A percentile compares a stretch with the other conserved stretches of the same genome.
Evolutionary conservation across 2,113 vertebrate genomes (phyloP).

Genomic region (Oceanites oceanicus): DNA sequence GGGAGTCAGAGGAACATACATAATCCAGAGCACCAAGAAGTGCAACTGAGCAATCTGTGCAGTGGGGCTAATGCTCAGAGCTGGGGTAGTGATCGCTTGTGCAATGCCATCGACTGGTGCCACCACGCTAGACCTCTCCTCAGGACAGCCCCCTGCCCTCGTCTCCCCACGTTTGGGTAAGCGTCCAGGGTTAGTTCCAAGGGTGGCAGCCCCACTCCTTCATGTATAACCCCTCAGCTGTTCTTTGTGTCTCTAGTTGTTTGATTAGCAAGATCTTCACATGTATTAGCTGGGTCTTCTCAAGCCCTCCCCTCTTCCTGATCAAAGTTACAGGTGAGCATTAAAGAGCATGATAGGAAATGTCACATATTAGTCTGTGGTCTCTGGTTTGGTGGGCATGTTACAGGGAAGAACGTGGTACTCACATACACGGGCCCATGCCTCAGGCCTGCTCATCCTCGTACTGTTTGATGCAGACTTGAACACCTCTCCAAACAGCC

Average conservation of each 20-base stretch:
- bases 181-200: not conserved
- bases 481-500: not conserved
- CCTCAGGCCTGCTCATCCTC: not conserved
- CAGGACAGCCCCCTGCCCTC: not conserved
- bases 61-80: not conserved
- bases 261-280: not conserved
- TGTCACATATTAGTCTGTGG: no score
- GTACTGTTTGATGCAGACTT: not conserved
- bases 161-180: rapidly evolving
- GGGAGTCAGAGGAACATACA: rapidly evolving
- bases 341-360: not conserved
- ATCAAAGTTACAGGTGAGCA: not conserved
- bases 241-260: not conserved
- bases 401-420: not conserved
- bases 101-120: not conserved
- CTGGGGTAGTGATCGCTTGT: not conserved
- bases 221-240: not conserved
- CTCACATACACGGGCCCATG: not conserved
- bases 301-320: not conserved
- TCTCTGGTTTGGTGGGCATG: not conserved
- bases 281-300: not conserved
- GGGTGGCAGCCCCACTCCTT: not conserved
- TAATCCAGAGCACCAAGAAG: not conserved
- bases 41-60: rapidly evolving
- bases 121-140: not conserved